Evolutionary conservation across 1,140 invertebrate genomes (phyloP), one percentile per base, ranked within the genome.

Genomic region (Armadillidium nasatum): DNA sequence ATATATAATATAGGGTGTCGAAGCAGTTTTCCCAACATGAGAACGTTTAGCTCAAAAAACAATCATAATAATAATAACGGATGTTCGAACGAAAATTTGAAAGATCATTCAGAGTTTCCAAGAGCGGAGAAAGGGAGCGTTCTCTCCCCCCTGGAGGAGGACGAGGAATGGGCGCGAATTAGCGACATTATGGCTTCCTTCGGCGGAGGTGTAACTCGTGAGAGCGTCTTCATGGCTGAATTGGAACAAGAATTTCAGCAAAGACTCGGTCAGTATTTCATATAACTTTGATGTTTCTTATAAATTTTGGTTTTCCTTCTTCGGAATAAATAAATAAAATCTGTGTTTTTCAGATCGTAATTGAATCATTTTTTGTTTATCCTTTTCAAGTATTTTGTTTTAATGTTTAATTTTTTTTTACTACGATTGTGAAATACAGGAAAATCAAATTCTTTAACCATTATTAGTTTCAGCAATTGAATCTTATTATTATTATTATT

Each of bases 161-260:
- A 93, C 83, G 94, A 96, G 86, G 94, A 96, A 85, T 96, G 94
- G 93, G 93, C 93, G 0, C 95, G 95, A 85, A 96, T 97, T 77
- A 93, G 93, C 10, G 94, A 95, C 85, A 96, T 96, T 76, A 94
- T 97, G 90, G 93, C 93, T 21, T 93, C 93, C 0, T 94, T 96
- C 82, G 94, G 94, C 44, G 83, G 84, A 44, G 84, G 84, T 72
- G 83, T 83, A 75, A 83, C 92, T 4, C 84, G 91, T 9, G 93
- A 94, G 83, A 93, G 91, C 0, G 91, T 94, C 4, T 93, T 94
- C 84, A 90, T 93, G 45, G 89, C 89, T 10, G 93, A 95, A 81
- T 86, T 94, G 79, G 92, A 94, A 83, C 90, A 91, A 82, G 91
- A 93, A 84, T 94, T 94, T 84, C 91, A 92, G 80, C 88, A 88